Evolutionary conservation across 2,113 vertebrate species (phyloP), one percentile per base, ranked within the genome.

Genomic region (Carettochelys insculpta): DNA sequence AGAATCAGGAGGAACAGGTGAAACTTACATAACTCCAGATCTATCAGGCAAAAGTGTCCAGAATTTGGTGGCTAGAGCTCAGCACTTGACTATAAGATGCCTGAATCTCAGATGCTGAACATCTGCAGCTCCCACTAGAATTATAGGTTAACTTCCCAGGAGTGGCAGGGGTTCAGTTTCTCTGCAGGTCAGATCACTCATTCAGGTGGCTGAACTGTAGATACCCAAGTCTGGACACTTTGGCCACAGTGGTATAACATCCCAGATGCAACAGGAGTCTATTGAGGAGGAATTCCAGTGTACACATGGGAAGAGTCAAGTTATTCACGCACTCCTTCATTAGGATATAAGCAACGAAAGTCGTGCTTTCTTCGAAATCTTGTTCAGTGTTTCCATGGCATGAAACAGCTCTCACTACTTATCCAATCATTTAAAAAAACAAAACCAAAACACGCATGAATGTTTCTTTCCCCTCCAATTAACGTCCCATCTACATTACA

Each of bases 381-480:
- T 5, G 8, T 77, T 92, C 83, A n/a, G 73, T 27, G n/a, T 78
- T 89, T 41, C 85, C 80, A 76, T 0, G 0, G 84, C n/a, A 58
- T 4, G 2, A 2, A 45, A 76, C 27, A n/a, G 88, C 19, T 54
- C 29, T 68, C 75, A 45, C 54, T 78, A 61, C 3, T 3, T 11
- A 34, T 52, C 92, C 88, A 89, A 51, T 82, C 87, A 75, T 7
- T 1, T 87, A 10, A 77, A 56, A 41, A 50, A n/a, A n/a, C n/a
- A n/a, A n/a, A n/a, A n/a, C n/a, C n/a, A n/a, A n/a, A n/a, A 48
- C n/a, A n/a, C 38, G 87, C 52, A 29, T 80, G 82, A 90, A 27
- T 51, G 77, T 54, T 92, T 75, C 51, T 78, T 53, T 87, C 58
- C 61, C 71, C 94, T 86, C 77, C 90, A 77, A 92, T 50, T 12